Conservation (phyloP, 2,797 vertebrate genomes). For the Halcyon leucocephala region DNA sequence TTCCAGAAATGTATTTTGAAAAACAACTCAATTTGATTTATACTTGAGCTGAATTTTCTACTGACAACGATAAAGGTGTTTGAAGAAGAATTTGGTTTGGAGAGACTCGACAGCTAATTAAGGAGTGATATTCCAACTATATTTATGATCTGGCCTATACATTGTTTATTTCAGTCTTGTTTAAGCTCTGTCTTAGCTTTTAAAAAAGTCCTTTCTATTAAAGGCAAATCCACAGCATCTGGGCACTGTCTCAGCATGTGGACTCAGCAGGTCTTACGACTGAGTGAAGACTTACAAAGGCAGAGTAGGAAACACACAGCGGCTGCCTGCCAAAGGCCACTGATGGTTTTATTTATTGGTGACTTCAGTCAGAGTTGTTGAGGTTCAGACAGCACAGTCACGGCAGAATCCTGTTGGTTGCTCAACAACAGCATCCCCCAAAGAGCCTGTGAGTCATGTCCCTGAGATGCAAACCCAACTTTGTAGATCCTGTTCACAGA, state of each 20-base stretch:
- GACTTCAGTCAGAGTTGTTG: background rate
- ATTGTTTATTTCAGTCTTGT: background rate
- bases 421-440: background rate
- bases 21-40: background rate
- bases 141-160: background rate
- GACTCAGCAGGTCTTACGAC: background rate
- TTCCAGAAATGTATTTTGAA: background rate
- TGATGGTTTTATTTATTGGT: background rate
- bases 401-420: background rate
- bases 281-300: background rate
- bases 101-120: background rate
- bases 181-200: background rate
- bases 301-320: background rate
- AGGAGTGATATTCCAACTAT: background rate
- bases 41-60: background rate
- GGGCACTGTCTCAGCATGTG: fast-evolving
- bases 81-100: conserved; percentile 14
- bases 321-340: background rate
- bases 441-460: fast-evolving
- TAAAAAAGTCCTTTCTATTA: background rate
- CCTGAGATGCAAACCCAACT: background rate
- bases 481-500: background rate
- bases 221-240: background rate
- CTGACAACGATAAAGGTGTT: background rate
- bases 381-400: background rate